These are phyloP conservation scores for Thymelicus lineola DNA, from an alignment of 2,888 invertebrate species.

Conservation along the genomic window DNA sequence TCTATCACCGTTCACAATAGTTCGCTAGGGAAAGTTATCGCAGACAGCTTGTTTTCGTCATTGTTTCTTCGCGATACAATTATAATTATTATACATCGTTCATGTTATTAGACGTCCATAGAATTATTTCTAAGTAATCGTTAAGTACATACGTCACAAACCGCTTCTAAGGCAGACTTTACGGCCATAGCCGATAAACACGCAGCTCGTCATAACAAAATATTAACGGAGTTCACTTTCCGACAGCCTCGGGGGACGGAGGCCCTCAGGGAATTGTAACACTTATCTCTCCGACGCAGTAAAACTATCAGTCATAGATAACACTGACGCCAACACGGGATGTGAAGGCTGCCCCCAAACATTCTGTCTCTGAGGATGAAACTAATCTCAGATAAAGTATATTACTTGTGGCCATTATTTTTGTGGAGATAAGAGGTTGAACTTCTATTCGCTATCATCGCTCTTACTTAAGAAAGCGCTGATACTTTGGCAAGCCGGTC, in stretches of 20 bases:
- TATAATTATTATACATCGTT: too few species aligned
- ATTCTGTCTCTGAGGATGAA: neutral
- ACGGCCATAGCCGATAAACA: too few species aligned
- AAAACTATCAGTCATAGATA: neutral
- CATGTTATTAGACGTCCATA: too few species aligned
- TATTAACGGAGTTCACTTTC: neutral
- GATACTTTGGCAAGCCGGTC: too few species aligned
- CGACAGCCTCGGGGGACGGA: neutral
- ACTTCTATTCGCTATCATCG: neutral
- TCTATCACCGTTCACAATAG: neutral
- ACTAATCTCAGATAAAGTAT: neutral
- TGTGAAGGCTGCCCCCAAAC: neutral
- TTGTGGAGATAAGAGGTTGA: neutral
- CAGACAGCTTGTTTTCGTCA: too few species aligned
- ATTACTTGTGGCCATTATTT: neutral
- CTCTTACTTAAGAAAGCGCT: too few species aligned
- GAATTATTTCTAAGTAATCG: neutral
- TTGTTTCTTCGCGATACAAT: too few species aligned
- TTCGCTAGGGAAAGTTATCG: too few species aligned
- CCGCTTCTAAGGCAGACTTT: too few species aligned
- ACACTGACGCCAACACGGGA: neutral
- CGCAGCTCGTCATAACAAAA: neutral
- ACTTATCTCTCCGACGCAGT: neutral
- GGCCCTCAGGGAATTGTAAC: neutral
- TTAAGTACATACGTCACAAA: neutral